Conservation (phyloP, 2,113 vertebrate species). For the Petrocephalus microphthalmus region DNA sequence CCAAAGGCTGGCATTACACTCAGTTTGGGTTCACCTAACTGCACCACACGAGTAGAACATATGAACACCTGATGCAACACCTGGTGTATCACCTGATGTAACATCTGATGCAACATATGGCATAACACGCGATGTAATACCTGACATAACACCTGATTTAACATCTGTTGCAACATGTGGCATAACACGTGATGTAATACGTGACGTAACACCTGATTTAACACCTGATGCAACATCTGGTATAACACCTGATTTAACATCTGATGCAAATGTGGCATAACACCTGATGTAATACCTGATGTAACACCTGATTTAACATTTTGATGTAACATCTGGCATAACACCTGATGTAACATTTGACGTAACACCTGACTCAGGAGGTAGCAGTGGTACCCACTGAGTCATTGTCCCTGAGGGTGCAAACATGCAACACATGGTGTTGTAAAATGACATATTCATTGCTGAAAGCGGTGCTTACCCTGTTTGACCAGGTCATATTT, state of each 20-base stretch:
- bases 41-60: not conserved
- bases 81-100: too few species aligned
- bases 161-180: too few species aligned
- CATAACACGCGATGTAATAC: not conserved
- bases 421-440: not conserved
- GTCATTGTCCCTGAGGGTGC: not conserved
- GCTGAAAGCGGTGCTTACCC: not conserved
- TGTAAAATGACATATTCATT: not conserved
- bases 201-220: not conserved
- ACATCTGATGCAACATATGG: too few species aligned
- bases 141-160: not conserved
- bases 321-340: not conserved
- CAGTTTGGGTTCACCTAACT: not conserved
- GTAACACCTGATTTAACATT: not conserved
- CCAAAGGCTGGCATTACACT: not conserved
- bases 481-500: not conserved
- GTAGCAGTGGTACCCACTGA: not conserved
- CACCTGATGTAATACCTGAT: not conserved
- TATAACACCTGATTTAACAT: not conserved
- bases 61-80: not conserved
- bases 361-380: not conserved
- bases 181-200: too few species aligned
- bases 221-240: not conserved
- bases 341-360: not conserved
- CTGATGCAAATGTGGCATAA: too few species aligned